Evolutionary conservation across 2,888 invertebrate genomes (phyloP).

Genomic region (Dendrolimus houi): DNA sequence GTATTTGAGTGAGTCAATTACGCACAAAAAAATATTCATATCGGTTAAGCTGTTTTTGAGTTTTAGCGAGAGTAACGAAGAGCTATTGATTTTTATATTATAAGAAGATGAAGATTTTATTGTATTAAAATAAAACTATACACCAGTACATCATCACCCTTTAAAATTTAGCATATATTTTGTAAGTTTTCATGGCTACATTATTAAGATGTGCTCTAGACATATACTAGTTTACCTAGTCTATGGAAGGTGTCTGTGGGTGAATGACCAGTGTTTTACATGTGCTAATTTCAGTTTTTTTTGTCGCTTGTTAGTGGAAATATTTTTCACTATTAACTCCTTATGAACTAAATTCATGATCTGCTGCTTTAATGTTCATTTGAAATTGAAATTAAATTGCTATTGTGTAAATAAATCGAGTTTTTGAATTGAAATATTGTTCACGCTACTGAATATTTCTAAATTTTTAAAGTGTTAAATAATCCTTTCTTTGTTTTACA

Average conservation of each 20-base stretch:
- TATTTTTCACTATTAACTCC: conserved; percentile 36
- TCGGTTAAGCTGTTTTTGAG: too few relatives aligned
- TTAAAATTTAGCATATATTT: too few relatives aligned
- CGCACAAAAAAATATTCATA: too few relatives aligned
- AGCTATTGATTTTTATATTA: too few relatives aligned
- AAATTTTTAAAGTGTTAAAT: neutral
- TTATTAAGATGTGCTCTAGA: neutral
- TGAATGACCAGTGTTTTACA: conserved; percentile 59
- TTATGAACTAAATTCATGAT: conserved; percentile 2
- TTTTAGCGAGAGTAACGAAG: too few relatives aligned
- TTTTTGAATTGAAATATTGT: neutral
- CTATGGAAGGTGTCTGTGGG: conserved; percentile 22
- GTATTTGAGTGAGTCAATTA: too few relatives aligned
- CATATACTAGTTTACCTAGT: neutral
- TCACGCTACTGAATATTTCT: neutral
- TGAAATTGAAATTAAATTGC: neutral
- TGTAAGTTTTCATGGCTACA: neutral
- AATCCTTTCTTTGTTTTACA: too few relatives aligned
- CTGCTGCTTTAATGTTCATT: neutral
- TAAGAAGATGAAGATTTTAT: too few relatives aligned
- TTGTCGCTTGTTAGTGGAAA: conserved; percentile 52
- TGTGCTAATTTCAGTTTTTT: conserved; percentile 51
- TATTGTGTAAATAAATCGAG: neutral
- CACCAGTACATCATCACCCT: too few relatives aligned
- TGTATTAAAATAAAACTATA: too few relatives aligned